Base-by-base conservation (phyloP, 2,888 invertebrate species). In the Seira ritae region DNA sequence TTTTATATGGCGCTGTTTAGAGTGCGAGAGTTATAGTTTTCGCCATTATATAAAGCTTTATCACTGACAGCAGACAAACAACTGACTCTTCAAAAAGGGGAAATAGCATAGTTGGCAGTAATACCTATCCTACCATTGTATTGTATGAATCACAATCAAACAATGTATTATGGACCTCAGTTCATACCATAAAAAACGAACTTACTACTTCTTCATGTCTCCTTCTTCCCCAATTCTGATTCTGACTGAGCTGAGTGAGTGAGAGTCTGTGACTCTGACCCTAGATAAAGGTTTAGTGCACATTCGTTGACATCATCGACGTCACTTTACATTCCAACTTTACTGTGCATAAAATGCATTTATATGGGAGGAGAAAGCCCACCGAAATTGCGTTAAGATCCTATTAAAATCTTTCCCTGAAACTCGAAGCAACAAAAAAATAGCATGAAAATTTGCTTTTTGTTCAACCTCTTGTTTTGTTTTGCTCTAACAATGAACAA, bases 1-100 rank as follows among this genome's bases (percentile, higher is more conserved):
- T 37, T 65, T 75, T 73, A 62, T 73, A 67, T 37, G 68, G 69
- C 73, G 74, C 69, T 31, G 31, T 2, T 81, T 70, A 81, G 71
- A 81, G 80, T 75, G 80, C 62, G 68, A 81, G 80, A 81, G 80
- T 75, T 75, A 81, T 70, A 66, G 75, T 81, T 81, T 81, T 70
- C 50, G 67, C 37, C 75, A 81, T 81, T 75, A 75, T 81, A 75
- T 71, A 8, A 75, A 23, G 75, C 71, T 81, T 62, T 75, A 81
- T 75, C 70, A 75, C 71, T 75, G 66, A 70, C 80, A 75, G 66
- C 70, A 70, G 68, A 42, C 75, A 75, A 66, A 20, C 66, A 75
- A 74, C 66, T 75, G 46, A 74, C 74, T 31, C 31, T 31, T 31
- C 31, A 31, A 31, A 31, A 8, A 31, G 31, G 31, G 31, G 31